phyloP scores from a whole-genome alignment of 1,140 invertebrate genomes.

The Drosophila nigromelanica region DNA sequence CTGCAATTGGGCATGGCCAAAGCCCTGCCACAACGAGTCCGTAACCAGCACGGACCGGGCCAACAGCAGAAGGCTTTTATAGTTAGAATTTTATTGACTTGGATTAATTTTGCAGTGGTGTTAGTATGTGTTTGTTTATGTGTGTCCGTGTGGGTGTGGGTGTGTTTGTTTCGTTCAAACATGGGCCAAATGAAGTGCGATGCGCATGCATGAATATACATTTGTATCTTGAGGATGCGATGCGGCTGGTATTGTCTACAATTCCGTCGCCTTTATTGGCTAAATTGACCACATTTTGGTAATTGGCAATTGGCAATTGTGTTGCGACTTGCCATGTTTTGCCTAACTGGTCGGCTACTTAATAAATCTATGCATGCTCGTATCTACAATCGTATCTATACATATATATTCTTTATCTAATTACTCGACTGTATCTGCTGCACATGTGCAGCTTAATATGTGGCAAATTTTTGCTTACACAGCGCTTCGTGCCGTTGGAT shows the following conservation, averaged over 20 bases:
- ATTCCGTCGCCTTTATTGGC: conserved; percentile 3
- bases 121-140: neutral
- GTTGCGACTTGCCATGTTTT: conserved; percentile 23
- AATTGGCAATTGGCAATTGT: conserved; percentile 61
- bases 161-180: conserved; percentile 1
- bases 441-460: conserved; percentile 7
- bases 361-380: conserved; percentile 62
- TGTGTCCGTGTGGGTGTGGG: conserved; percentile 9
- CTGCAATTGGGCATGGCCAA: conserved; percentile 44
- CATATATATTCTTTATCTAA: conserved; percentile 24
- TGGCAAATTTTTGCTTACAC: conserved; percentile 47
- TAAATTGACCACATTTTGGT: conserved; percentile 40
- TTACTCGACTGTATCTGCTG: conserved; percentile 5
- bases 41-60: conserved; percentile 2
- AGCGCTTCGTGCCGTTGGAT: conserved; percentile 12
- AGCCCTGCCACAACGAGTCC: conserved; percentile 21
- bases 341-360: conserved; percentile 47
- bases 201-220: conserved; percentile 13
- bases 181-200: conserved; percentile 2
- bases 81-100: conserved; percentile 74
- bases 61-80: conserved; percentile 54
- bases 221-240: conserved; percentile 33
- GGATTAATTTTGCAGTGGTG: conserved; percentile 55
- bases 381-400: neutral
- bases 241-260: neutral